Percentiles rank a stretch among this genome's conserved stretches.
phyloP scores from a whole-genome alignment of 2,113 vertebrate species.

The Oceanodroma tethys region DNA sequence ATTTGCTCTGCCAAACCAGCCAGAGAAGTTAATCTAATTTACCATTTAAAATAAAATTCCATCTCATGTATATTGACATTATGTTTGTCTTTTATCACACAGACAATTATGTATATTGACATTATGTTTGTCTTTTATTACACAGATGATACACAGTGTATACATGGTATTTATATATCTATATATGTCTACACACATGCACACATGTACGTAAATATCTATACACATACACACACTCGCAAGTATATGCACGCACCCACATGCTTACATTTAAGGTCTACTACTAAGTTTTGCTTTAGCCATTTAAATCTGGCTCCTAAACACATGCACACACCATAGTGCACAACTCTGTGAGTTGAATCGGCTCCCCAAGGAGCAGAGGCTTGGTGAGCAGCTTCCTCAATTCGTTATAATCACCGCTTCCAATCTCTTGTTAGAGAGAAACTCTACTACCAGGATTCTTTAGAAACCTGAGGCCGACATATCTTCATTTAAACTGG shows the following conservation, averaged over 20 bases:
- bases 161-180: not conserved
- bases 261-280: not conserved
- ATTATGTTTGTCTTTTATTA: not conserved
- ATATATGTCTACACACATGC: not conserved
- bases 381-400: not conserved
- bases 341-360: not conserved
- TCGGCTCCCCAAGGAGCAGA: not conserved
- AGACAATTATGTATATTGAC: not conserved
- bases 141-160: not conserved
- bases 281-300: not conserved
- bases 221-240: no score
- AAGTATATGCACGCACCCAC: not conserved
- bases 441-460: not conserved
- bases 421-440: not conserved
- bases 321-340: not conserved
- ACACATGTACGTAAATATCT: accelerated
- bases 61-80: not conserved
- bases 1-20: not conserved
- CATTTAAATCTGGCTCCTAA: not conserved
- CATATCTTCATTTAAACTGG: not conserved
- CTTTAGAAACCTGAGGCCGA: not conserved
- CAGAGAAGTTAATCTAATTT: not conserved
- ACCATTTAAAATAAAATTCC: not conserved
- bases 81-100: not conserved
- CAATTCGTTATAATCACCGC: not conserved